These are phyloP conservation scores for Ephestia elutella DNA, from an alignment of 1,140 invertebrate genomes.

Conservation along the genomic window DNA sequence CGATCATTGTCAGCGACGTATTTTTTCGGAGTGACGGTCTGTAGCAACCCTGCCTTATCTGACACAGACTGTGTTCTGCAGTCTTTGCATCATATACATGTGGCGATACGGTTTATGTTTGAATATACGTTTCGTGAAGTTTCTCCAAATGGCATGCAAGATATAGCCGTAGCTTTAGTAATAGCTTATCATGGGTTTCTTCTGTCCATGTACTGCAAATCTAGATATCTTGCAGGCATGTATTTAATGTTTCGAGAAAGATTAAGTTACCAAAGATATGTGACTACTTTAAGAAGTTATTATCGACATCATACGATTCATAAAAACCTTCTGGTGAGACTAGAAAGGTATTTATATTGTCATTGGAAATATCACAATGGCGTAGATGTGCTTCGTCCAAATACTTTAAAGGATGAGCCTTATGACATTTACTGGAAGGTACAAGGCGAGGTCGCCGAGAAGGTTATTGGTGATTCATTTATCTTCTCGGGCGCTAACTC, in stretches of 20 bases:
- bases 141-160: conserved; percentile 26
- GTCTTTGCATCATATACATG: conserved; percentile 18
- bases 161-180: conserved; percentile 30
- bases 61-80: conserved; percentile 29
- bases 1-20: conserved; percentile 28
- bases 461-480: conserved; percentile 37
- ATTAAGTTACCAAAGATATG: conserved; percentile 50
- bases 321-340: conserved; percentile 38
- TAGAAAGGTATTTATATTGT: conserved; percentile 50
- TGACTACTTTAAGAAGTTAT: conserved; percentile 38
- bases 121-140: conserved; percentile 39
- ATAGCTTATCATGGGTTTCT: conserved; percentile 31
- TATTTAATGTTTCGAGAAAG: conserved; percentile 39
- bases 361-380: conserved; percentile 59
- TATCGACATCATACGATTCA: conserved; percentile 49
- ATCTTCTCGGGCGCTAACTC: conserved; percentile 40
- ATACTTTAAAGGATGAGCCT: conserved; percentile 47
- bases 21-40: conserved; percentile 45
- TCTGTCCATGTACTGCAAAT: conserved; percentile 30
- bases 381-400: conserved; percentile 44
- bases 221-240: conserved; percentile 32
- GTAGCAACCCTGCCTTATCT: conserved; percentile 13
- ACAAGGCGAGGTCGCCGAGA: conserved; percentile 50
- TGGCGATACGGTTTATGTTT: conserved; percentile 41
- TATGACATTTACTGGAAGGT: conserved; percentile 56